Evolutionary conservation across 2,888 invertebrate genomes (phyloP).

Genomic region (Eudemis profundana): DNA sequence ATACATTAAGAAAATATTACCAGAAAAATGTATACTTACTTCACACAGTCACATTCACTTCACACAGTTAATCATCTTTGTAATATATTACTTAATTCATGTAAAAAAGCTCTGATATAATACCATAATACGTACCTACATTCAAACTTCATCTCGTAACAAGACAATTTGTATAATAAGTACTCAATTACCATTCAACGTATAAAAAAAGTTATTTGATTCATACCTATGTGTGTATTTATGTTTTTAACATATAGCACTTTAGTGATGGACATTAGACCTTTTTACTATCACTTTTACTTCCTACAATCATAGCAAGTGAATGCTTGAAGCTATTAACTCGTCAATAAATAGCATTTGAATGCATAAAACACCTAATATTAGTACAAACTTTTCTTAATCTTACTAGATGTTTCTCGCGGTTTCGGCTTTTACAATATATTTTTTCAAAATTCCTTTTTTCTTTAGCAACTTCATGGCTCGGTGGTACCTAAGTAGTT

Average conservation of each 20-base stretch:
- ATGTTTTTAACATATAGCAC: neutral
- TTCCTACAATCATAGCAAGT: conserved; percentile 1
- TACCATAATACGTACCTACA: too few species aligned
- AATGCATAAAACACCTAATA: conserved; percentile 1
- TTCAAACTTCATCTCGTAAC: too few species aligned
- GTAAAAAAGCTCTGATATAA: too few species aligned
- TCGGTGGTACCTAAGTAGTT: too few species aligned
- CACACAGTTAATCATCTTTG: too few species aligned
- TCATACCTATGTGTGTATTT: neutral
- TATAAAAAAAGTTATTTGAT: neutral
- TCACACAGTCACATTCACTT: too few species aligned
- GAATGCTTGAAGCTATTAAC: conserved; percentile 16
- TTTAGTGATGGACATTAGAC: neutral
- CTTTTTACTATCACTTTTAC: conserved; percentile 7
- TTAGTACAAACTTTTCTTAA: neutral
- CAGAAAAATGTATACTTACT: too few species aligned
- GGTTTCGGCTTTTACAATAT: neutral
- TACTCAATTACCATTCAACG: neutral
- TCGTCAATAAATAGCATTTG: neutral
- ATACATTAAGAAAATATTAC: too few species aligned
- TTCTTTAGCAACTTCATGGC: too few species aligned
- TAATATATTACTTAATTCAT: too few species aligned
- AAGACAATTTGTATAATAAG: too few species aligned
- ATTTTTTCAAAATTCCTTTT: too few species aligned
- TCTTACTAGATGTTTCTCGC: neutral